phyloP scores from a whole-genome alignment of 2,888 invertebrate species.

The Eucera pruinosa region DNA sequence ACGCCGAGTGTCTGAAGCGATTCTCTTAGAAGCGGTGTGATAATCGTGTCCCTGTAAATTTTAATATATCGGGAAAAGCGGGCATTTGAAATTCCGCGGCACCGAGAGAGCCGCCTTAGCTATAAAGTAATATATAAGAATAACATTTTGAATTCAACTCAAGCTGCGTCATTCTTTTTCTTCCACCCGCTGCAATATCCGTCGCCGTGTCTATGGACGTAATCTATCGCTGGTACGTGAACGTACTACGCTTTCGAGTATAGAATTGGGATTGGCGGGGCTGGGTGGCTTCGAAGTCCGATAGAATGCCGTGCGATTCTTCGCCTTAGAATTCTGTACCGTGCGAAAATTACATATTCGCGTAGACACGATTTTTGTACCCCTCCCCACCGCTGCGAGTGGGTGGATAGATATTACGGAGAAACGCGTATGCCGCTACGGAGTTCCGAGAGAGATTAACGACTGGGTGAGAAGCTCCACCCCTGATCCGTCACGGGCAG shows the following conservation, averaged over 20 bases:
- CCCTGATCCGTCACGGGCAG: neutral
- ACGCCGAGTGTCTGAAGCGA: too few relatives aligned
- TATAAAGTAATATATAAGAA: slow-evolving; percentile 51
- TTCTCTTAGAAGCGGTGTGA: neutral
- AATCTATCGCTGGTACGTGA: slow-evolving; percentile 69
- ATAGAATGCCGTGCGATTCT: slow-evolving; percentile 1
- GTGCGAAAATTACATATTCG: slow-evolving; percentile 15
- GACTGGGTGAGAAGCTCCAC: neutral
- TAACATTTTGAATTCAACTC: slow-evolving; percentile 62
- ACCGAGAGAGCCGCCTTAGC: slow-evolving; percentile 17
- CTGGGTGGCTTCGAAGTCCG: slow-evolving; percentile 40
- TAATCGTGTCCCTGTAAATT: neutral
- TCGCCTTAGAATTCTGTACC: slow-evolving; percentile 28
- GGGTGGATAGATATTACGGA: too few relatives aligned
- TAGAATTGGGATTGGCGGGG: slow-evolving; percentile 58
- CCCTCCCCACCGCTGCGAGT: too few relatives aligned
- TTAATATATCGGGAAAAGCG: slow-evolving; percentile 1
- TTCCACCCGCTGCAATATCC: slow-evolving; percentile 53
- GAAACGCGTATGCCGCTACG: neutral
- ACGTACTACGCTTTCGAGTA: slow-evolving; percentile 55
- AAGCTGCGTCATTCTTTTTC: slow-evolving; percentile 52
- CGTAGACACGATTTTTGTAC: neutral
- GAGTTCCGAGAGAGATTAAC: neutral
- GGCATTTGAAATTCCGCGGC: slow-evolving; percentile 38
- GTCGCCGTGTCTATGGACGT: slow-evolving; percentile 61